A percentile compares a stretch with the other conserved stretches of the same genome.
phyloP scores from a whole-genome alignment of 2,888 invertebrate genomes.

The Clistopyga incitator region DNA sequence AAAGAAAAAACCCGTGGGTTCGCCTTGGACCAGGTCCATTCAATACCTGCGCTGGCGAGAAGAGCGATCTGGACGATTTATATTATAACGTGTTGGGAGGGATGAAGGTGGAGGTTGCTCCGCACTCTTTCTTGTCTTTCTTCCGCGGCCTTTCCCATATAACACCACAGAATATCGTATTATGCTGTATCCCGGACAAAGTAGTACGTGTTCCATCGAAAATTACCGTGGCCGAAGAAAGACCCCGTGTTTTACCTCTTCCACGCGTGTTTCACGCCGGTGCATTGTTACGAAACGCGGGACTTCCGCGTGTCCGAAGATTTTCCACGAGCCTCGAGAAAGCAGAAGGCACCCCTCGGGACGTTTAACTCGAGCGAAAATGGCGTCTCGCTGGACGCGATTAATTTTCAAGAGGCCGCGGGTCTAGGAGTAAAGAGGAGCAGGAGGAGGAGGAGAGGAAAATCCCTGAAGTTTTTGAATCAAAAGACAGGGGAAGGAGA shows the following conservation, averaged over 20 bases:
- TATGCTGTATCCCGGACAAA: constrained; percentile 6
- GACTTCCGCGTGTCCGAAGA: constrained; percentile 39
- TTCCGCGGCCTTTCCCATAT: constrained; percentile 1
- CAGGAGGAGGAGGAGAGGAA: too few relatives aligned
- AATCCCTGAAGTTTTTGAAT: constrained; percentile 81
- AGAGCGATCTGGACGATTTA: constrained; percentile 66
- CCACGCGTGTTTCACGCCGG: constrained; percentile 10
- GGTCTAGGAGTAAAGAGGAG: constrained; percentile 33
- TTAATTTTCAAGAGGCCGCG: constrained; percentile 78
- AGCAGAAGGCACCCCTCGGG: background rate
- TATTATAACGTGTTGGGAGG: constrained; percentile 54
- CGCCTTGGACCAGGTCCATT: constrained; percentile 72
- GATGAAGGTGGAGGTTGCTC: background rate
- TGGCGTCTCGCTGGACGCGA: constrained; percentile 75
- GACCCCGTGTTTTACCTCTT: constrained; percentile 38
- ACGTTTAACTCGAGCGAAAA: constrained; percentile 65
- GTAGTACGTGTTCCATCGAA: constrained; percentile 27
- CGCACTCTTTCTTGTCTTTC: constrained; percentile 46
- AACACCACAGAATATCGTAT: constrained; percentile 20
- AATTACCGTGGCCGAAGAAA: constrained; percentile 56
- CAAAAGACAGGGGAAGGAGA: constrained; percentile 74
- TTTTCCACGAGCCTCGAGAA: constrained; percentile 12
- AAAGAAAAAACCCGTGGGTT: too few relatives aligned
- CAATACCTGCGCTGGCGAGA: constrained; percentile 63
- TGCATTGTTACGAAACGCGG: constrained; percentile 23